Evolutionary conservation across 2,797 vertebrate genomes (phyloP).

Genomic region (Tenualosa ilisha): DNA sequence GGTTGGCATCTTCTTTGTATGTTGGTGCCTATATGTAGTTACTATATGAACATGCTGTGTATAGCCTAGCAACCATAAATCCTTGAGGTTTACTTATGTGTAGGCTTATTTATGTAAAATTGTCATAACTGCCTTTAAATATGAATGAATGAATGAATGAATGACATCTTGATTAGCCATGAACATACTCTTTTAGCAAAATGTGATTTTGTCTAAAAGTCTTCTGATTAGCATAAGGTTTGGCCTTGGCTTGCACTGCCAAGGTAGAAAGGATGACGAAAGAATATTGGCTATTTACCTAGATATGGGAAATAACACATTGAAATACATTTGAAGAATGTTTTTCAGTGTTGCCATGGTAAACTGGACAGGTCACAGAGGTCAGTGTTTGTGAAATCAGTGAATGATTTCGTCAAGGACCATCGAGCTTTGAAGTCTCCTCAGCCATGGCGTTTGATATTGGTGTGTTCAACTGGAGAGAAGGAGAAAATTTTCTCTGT

Average conservation of each 20-base stretch:
- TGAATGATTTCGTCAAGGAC: neutral
- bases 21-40: neutral
- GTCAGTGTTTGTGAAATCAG: neutral
- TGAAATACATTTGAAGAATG: neutral
- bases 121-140: too few relatives aligned
- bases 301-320: neutral
- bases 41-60: neutral
- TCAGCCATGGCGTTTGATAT: neutral
- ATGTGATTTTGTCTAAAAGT: neutral
- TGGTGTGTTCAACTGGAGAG: neutral
- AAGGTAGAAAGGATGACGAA: neutral
- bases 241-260: neutral
- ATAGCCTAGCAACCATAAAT: neutral
- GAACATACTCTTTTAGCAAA: neutral
- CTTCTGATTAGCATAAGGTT: neutral
- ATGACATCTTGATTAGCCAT: neutral
- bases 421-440: neutral
- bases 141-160: neutral
- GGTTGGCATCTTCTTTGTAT: constrained; percentile 26
- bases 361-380: neutral
- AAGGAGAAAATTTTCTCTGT: neutral
- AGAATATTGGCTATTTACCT: neutral
- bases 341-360: neutral
- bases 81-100: neutral
- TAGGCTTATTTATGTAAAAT: neutral